Evolutionary conservation across 2,888 invertebrate genomes (phyloP).

Genomic region (Strigamia transsilvanica): DNA sequence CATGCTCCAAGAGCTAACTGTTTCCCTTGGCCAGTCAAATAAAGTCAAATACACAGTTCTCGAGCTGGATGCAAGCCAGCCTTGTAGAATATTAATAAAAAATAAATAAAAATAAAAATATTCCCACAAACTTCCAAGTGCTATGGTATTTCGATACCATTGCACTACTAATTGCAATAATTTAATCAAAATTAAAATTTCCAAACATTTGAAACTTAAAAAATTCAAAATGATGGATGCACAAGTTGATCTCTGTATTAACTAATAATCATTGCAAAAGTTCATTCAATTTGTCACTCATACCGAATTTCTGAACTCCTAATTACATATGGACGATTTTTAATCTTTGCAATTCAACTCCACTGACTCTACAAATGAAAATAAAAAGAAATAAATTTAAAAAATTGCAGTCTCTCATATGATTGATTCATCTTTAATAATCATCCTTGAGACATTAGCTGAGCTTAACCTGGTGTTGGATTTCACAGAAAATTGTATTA

Average conservation of each 20-base stretch:
- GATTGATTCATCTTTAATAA: constrained; percentile 25
- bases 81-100: background rate
- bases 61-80: background rate
- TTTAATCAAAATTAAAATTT: no score
- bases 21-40: constrained; percentile 2
- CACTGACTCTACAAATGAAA: background rate
- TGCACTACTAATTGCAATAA: no score
- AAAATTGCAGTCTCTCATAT: background rate
- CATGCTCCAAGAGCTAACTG: background rate
- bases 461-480: constrained; percentile 20
- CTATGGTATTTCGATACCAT: no score
- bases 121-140: no score
- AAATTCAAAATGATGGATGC: no score
- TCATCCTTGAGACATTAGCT: constrained; percentile 8
- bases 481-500: constrained; percentile 21
- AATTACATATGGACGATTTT: no score
- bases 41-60: background rate
- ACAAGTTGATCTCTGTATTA: no score
- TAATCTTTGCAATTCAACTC: no score
- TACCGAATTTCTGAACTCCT: no score
- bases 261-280: no score
- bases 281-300: no score
- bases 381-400: background rate
- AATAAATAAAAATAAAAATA: background rate
- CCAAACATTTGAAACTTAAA: no score